Evolutionary conservation across 2,888 invertebrate species (phyloP), one percentile per base, ranked within the genome.

Genomic region (Acanthosepion lycidas): DNA sequence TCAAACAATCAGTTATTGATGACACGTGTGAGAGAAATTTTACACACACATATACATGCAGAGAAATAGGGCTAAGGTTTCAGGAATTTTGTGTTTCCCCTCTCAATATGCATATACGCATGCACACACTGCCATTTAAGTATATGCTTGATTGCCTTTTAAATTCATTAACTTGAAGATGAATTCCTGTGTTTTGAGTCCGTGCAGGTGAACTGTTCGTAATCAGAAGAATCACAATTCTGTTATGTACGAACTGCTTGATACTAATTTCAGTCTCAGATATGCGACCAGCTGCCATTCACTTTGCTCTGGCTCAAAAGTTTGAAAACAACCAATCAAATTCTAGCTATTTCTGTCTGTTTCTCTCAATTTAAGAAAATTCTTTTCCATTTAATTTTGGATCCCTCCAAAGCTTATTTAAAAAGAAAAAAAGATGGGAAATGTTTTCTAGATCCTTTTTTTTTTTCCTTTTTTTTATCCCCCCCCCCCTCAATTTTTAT

Each of bases 161-260:
- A 33, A 78, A 33, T 78, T 78, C 78, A 78, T 78, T 78, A 78
- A 78, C 78, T 78, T 78, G 78, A 78, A 78, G 78, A 78, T 78
- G 33, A 78, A 78, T 78, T 78, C 78, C 78, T n/a, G 78, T 78
- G 78, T 78, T 78, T 78, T 78, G 78, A 78, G n/a, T 78, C 78
- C n/a, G 12, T n/a, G 78, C 78, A 78, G 78, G 78, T 78, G 78
- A 78, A 78, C n/a, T 33, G n/a, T 78, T 78, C n/a, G 9, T 18
- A 33, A 78, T 78, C 33, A 15, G 78, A 78, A 78, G 78, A 78
- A 78, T 78, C 33, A 33, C n/a, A 33, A n/a, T 78, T 12, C 15
- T 78, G 8, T 78, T 64, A 23, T 64, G n/a, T 78, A 78, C 18
- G 18, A 78, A 78, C n/a, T 78, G 78, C n/a, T 15, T 9, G n/a